phyloP scores from a whole-genome alignment of 1,140 invertebrate species.

The Aphidius gifuensis region DNA sequence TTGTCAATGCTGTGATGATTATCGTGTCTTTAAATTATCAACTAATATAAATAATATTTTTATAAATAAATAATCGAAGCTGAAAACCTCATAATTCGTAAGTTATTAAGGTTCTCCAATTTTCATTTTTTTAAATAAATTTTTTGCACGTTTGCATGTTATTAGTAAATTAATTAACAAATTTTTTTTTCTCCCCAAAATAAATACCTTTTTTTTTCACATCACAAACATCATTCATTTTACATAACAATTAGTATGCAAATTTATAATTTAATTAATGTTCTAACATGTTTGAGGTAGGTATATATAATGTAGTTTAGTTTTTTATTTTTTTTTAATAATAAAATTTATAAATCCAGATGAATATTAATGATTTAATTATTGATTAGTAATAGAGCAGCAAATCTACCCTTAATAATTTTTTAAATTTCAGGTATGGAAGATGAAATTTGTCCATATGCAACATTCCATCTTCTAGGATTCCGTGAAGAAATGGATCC shows the following conservation, averaged over 20 bases:
- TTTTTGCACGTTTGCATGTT: slow-evolving; percentile 43
- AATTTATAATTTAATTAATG: background rate
- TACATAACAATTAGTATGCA: no score
- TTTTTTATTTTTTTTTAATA: background rate
- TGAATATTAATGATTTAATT: background rate
- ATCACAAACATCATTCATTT: no score
- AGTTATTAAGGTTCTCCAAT: slow-evolving; percentile 31
- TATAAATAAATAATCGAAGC: slow-evolving; percentile 22
- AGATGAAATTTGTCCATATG: slow-evolving; percentile 91
- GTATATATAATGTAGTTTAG: background rate
- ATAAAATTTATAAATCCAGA: background rate
- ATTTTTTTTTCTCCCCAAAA: background rate
- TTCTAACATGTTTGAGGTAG: background rate
- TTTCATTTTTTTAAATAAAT: slow-evolving; percentile 15
- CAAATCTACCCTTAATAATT: slow-evolving; percentile 47
- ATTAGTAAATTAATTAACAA: slow-evolving; percentile 8
- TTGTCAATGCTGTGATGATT: no score
- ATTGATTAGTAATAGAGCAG: slow-evolving; percentile 11
- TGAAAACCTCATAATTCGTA: slow-evolving; percentile 31
- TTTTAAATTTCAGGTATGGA: slow-evolving; percentile 71
- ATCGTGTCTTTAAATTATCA: no score
- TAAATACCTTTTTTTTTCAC: background rate
- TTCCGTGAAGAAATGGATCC: slow-evolving; percentile 95
- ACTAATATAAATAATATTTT: slow-evolving; percentile 5
- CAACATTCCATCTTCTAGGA: slow-evolving; percentile 88